These are phyloP conservation scores for Endomychus coccineus DNA, from an alignment of 2,888 invertebrate species.

Conservation along the genomic window DNA sequence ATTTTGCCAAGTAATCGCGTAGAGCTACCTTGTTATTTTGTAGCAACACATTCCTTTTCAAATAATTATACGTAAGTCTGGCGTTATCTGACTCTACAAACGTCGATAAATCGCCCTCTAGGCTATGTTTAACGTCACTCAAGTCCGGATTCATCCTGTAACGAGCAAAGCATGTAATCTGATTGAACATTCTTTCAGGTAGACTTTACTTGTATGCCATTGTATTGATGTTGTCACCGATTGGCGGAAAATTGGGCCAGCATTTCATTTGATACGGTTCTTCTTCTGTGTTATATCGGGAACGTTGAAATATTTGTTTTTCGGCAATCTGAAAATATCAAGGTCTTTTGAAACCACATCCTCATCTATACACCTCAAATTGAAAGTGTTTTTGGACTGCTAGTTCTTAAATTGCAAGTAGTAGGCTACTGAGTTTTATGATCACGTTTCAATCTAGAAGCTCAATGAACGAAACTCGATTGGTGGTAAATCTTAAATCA, in stretches of 20 bases:
- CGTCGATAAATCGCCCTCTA: slow-evolving; percentile 23
- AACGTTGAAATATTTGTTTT: slow-evolving; percentile 25
- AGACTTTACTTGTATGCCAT: slow-evolving; percentile 27
- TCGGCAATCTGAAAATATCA: slow-evolving; percentile 6
- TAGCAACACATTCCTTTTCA: slow-evolving; percentile 32
- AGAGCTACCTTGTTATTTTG: slow-evolving; percentile 26
- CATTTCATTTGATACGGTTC: slow-evolving; percentile 27
- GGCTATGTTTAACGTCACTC: slow-evolving; percentile 27
- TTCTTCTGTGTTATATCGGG: slow-evolving; percentile 20
- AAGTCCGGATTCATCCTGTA: slow-evolving; percentile 23
- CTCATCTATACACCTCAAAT: too few relatives aligned
- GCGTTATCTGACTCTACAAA: slow-evolving; percentile 24
- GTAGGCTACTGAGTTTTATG: too few relatives aligned
- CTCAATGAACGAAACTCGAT: too few relatives aligned
- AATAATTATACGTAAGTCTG: slow-evolving; percentile 35
- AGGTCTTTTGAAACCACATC: background rate
- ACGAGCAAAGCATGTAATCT: slow-evolving; percentile 4
- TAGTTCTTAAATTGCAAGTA: too few relatives aligned
- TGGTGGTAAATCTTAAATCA: too few relatives aligned
- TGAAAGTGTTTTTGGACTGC: too few relatives aligned
- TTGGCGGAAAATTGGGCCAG: slow-evolving; percentile 30
- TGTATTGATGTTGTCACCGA: slow-evolving; percentile 26
- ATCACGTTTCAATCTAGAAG: too few relatives aligned
- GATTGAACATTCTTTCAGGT: slow-evolving; percentile 6
- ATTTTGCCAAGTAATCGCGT: slow-evolving; percentile 27